These are phyloP conservation scores for Unio delphinus DNA, from an alignment of 2,888 invertebrate genomes.

Conservation along the genomic window DNA sequence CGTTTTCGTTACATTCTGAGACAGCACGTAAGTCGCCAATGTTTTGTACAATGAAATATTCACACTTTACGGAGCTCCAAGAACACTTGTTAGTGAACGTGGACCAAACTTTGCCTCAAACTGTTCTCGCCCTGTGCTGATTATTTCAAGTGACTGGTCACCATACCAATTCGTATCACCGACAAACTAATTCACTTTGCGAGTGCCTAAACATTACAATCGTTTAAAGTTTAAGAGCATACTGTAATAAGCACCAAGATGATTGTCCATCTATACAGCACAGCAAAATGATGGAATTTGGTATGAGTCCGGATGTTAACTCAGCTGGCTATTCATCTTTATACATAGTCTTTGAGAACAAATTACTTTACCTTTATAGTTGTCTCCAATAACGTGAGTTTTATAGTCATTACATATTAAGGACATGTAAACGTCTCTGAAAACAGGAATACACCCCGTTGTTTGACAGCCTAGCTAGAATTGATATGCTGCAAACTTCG, in stretches of 20 bases:
- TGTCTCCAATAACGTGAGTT: too few species aligned
- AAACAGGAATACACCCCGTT: too few species aligned
- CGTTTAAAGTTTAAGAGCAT: slow-evolving; percentile 13
- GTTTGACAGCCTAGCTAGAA: too few species aligned
- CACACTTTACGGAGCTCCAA: slow-evolving; percentile 15
- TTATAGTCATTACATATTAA: too few species aligned
- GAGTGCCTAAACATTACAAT: slow-evolving; percentile 26
- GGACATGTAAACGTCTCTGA: too few species aligned
- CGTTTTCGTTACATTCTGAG: slow-evolving; percentile 14
- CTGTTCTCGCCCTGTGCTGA: slow-evolving; percentile 24
- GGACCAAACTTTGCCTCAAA: slow-evolving; percentile 33
- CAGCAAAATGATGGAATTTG: slow-evolving; percentile 33
- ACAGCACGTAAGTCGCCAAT: slow-evolving; percentile 17
- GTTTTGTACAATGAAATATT: slow-evolving; percentile 18
- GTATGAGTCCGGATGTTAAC: slow-evolving; percentile 27
- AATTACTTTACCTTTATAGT: slow-evolving; percentile 7
- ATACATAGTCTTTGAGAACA: slow-evolving; percentile 25
- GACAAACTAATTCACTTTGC: slow-evolving; percentile 26
- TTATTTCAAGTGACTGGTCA: slow-evolving; percentile 28
- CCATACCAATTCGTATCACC: slow-evolving; percentile 29
- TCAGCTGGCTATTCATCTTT: slow-evolving; percentile 20
- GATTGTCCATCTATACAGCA: slow-evolving; percentile 18
- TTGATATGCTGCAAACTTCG: too few species aligned
- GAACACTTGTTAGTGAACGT: slow-evolving; percentile 12
- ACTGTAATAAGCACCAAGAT: slow-evolving; percentile 9